phyloP scores from a whole-genome alignment of 2,113 vertebrate genomes.

The Oplegnathus fasciatus region DNA sequence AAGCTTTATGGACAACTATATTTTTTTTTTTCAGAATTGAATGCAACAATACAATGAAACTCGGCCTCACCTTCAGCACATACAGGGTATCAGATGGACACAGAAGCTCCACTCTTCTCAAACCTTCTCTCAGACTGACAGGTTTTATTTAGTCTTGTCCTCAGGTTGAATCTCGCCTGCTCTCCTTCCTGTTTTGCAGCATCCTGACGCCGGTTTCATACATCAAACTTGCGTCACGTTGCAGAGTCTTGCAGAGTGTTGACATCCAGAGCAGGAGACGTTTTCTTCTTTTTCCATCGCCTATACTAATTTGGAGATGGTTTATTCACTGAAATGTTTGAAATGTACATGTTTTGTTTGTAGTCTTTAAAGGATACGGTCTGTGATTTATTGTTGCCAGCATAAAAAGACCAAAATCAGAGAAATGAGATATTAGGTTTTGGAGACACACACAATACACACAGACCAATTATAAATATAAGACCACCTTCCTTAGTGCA shows the following conservation, averaged over 20 bases:
- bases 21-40: no score
- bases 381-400: neutral
- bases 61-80: neutral
- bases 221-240: neutral
- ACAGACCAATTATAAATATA: neutral
- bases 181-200: neutral
- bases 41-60: neutral
- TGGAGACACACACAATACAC: no score
- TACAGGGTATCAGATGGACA: neutral
- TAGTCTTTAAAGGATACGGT: no score
- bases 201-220: neutral
- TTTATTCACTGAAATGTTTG: neutral
- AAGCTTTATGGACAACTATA: neutral
- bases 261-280: neutral
- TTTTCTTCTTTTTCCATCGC: neutral
- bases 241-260: neutral
- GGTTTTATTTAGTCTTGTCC: neutral
- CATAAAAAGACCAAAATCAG: no score
- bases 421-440: no score
- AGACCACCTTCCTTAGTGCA: neutral
- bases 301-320: neutral
- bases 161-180: conserved; percentile 13
- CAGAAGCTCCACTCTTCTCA: neutral
- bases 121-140: neutral
- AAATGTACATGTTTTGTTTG: neutral